Evolutionary conservation across 2,113 vertebrate species (phyloP).

Genomic region (Prinia subflava): DNA sequence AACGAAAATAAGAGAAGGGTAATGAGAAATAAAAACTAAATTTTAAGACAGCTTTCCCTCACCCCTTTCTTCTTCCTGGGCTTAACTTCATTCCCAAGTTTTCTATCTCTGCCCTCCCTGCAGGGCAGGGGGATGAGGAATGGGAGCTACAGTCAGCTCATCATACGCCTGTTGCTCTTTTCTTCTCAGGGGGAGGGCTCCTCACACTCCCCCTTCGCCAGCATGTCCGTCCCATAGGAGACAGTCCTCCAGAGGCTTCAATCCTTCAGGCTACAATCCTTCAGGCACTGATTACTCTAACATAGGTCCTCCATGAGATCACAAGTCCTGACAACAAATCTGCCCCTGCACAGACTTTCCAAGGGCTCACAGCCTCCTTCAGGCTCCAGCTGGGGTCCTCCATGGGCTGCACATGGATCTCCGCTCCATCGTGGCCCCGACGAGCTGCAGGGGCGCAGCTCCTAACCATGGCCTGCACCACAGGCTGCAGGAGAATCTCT

Average conservation of each 20-base stretch:
- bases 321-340: not conserved
- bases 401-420: not conserved
- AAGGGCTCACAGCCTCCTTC: not conserved
- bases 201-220: not conserved
- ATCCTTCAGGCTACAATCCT: not conserved
- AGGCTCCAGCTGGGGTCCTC: too few relatives aligned
- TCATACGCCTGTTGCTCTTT: not conserved
- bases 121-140: not conserved
- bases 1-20: not conserved
- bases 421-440: not conserved
- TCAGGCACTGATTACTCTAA: not conserved
- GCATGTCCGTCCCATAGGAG: fast-evolving
- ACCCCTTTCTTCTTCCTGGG: not conserved
- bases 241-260: not conserved
- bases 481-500: not conserved
- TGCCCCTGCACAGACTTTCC: not conserved
- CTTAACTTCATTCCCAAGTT: not conserved
- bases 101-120: not conserved
- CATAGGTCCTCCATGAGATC: fast-evolving
- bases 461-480: not conserved
- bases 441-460: not conserved
- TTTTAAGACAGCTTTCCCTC: not conserved
- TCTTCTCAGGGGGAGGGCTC: not conserved
- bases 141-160: not conserved
- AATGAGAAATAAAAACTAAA: not conserved